Evolutionary conservation across 2,113 vertebrate genomes (phyloP), one percentile per base, ranked within the genome.

Genomic region (Cebus imitator): DNA sequence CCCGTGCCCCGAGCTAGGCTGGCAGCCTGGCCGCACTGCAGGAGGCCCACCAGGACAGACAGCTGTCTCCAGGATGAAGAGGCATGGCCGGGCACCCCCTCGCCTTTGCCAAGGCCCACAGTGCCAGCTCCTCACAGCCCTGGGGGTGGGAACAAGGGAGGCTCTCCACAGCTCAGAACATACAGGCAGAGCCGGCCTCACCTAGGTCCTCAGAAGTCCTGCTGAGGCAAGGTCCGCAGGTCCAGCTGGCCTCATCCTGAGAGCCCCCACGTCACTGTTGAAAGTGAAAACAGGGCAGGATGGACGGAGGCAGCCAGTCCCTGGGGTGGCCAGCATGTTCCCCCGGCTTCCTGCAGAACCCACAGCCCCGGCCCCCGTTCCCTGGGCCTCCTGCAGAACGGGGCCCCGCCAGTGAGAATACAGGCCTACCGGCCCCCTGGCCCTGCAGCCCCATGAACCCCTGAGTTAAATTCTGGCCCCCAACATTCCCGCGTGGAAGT

Each of bases 261-360:
- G 48, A 50, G 6, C n/a, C 23, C 72, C 58, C 50, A 10, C 10
- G 0, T 27, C 43, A 1, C 1, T 20, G 23, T 7, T 1, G 0
- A 17, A 11, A 37, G 27, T 14, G 20, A 73, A 45, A 66, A 12
- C 8, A 0, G 2, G 10, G 30, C 61, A 25, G 0, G 0, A 57
- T 32, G 5, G 37, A n/a, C 43, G 0, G 7, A 0, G 3, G 12
- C 57, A 20, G 25, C 50, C 5, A 1, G 0, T 9, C 21, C 7
- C 8, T 13, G 2, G 3, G 8, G 13, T 23, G 32, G 3, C 0
- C 0, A 9, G 6, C 1, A 17, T 2, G 0, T 40, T 6, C 0
- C 20, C 76, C 0, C 0, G 10, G 30, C 8, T 37, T 57, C 40
- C 1, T 16, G 64, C 50, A 27, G 61, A 45, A 32, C 57, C 20